These are phyloP conservation scores for Acrobasis repandana DNA, from an alignment of 2,888 invertebrate species.

Conservation along the genomic window DNA sequence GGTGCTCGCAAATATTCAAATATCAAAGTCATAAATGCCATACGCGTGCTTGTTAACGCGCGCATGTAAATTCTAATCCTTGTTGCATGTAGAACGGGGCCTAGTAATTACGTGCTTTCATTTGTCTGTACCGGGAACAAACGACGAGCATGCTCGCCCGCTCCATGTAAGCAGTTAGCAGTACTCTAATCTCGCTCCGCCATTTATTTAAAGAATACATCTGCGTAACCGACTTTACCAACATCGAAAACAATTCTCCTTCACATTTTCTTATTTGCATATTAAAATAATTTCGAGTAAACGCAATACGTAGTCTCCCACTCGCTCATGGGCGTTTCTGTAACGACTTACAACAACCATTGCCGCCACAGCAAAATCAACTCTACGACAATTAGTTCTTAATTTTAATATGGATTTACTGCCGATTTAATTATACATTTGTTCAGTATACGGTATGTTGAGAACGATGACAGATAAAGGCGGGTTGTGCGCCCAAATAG, in stretches of 20 bases:
- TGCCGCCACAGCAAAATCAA: constrained; percentile 47
- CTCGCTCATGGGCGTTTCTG: constrained; percentile 44
- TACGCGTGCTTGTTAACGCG: constrained; percentile 77
- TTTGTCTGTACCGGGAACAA: constrained; percentile 79
- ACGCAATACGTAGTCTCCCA: constrained; percentile 78
- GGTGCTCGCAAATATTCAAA: constrained; percentile 59
- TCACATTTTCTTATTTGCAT: constrained; percentile 83
- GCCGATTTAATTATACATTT: constrained; percentile 51
- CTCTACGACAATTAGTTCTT: constrained; percentile 48
- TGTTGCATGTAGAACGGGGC: constrained; percentile 80
- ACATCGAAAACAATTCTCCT: constrained; percentile 79
- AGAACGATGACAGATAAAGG: constrained; percentile 82
- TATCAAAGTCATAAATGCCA: constrained; percentile 78
- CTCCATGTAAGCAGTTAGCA: constrained; percentile 81
- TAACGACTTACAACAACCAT: constrained; percentile 52
- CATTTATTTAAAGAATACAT: constrained; percentile 83
- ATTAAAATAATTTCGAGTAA: constrained; percentile 83
- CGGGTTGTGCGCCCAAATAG: constrained; percentile 81
- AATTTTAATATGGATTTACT: constrained; percentile 46
- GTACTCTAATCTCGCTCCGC: constrained; percentile 79
- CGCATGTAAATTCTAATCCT: constrained; percentile 81
- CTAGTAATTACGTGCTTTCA: constrained; percentile 83
- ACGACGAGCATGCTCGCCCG: constrained; percentile 72
- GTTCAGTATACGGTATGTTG: constrained; percentile 54
- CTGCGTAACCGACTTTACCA: constrained; percentile 76